phyloP scores from a whole-genome alignment of 2,113 vertebrate genomes.

The Scolopax mira region DNA sequence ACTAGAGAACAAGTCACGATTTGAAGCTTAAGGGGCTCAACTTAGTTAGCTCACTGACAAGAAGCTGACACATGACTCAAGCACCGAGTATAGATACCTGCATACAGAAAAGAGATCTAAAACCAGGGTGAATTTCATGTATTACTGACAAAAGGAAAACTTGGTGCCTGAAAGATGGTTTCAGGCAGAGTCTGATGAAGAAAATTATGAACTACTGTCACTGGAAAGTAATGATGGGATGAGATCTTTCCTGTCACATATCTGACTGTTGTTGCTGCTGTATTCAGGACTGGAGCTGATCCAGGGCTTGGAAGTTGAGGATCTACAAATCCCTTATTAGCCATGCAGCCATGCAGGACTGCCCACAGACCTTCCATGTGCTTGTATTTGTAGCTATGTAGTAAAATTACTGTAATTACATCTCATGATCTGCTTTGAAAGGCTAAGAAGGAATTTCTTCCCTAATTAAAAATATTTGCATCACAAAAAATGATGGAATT shows the following conservation, averaged over 20 bases:
- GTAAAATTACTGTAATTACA: slow-evolving; percentile 31
- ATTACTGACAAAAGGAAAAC: not conserved
- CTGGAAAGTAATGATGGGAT: not conserved
- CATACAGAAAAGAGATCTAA: not conserved
- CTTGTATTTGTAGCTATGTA: not conserved
- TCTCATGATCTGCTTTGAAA: not conserved
- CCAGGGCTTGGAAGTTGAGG: not conserved
- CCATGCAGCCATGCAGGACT: not conserved
- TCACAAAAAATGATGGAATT: not conserved
- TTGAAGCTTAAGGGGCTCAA: not conserved
- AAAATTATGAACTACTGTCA: not conserved
- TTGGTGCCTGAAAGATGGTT: not conserved
- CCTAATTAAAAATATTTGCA: slow-evolving; percentile 41
- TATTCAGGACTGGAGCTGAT: not conserved
- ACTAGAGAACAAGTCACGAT: not conserved
- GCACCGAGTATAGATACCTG: not conserved
- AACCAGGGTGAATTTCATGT: not conserved
- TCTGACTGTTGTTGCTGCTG: not conserved
- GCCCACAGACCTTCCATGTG: not conserved
- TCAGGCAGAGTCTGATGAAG: not conserved
- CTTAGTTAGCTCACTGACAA: not conserved
- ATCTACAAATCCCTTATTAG: not conserved
- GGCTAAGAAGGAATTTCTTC: not conserved
- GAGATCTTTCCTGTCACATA: not conserved
- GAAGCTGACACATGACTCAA: not conserved